Evolutionary conservation across 2,113 vertebrate genomes (phyloP).

Genomic region (Riparia riparia): DNA sequence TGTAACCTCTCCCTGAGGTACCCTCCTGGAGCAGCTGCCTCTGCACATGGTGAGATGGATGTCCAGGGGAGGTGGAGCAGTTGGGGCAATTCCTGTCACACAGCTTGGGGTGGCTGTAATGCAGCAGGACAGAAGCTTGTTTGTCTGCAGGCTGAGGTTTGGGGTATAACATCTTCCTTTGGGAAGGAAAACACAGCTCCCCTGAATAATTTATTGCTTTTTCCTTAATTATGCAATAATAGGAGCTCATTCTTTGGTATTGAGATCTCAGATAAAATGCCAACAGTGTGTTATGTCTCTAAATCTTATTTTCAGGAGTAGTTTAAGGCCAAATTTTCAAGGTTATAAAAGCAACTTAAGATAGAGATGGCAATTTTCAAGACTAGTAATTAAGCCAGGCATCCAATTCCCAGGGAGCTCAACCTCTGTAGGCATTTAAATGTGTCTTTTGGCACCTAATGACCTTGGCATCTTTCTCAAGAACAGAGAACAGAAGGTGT

Average conservation of each 20-base stretch:
- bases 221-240: constrained; percentile 62
- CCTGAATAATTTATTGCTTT: constrained; percentile 42
- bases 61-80: neutral
- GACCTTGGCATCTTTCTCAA: constrained; percentile 55
- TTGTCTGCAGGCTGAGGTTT: constrained; percentile 2
- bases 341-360: constrained; percentile 25
- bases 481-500: neutral
- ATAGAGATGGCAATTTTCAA: constrained; percentile 50
- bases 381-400: constrained; percentile 33
- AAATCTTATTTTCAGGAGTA: constrained; percentile 28
- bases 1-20: neutral
- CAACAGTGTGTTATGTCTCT: neutral
- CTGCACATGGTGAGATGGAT: accelerated
- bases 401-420: constrained; percentile 44
- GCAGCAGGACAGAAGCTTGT: neutral
- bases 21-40: neutral
- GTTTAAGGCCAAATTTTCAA: constrained; percentile 32
- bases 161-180: constrained; percentile 7
- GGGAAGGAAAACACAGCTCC: constrained; percentile 1
- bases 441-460: constrained; percentile 45
- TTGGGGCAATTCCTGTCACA: neutral
- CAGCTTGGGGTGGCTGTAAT: constrained; percentile 9
- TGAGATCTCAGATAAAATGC: constrained; percentile 23
- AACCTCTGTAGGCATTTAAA: constrained; percentile 44
- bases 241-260: neutral